These are phyloP conservation scores for Lagopus muta DNA, from an alignment of 2,113 vertebrate species.

Conservation along the genomic window DNA sequence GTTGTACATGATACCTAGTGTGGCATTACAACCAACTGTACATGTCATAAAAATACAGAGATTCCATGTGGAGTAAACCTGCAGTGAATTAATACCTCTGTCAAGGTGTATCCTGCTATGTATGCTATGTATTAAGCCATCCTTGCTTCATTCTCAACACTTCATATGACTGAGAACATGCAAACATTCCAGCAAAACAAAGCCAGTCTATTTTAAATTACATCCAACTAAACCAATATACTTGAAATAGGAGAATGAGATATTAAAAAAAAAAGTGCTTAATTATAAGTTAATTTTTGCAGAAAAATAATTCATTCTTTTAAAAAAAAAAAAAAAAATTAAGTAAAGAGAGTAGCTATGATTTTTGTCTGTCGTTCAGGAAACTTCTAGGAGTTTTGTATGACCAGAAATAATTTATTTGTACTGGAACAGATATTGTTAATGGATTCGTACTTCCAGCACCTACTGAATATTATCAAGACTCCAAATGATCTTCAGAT, in stretches of 20 bases:
- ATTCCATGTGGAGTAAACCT: not conserved
- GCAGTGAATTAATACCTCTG: conserved; percentile 22
- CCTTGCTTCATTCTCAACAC: not conserved
- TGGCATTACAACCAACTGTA: not conserved
- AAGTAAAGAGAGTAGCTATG: not conserved
- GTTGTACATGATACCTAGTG: not conserved
- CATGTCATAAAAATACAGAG: conserved; percentile 23
- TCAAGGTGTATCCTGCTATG: conserved; percentile 10
- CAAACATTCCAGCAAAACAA: not conserved
- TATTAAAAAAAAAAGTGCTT: not conserved
- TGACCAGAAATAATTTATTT: conserved; percentile 36
- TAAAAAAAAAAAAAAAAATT: conserved; percentile 7
- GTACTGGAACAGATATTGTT: not conserved
- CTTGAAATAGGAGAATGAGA: conserved; percentile 30
- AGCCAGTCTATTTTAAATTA: not conserved
- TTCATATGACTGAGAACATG: not conserved
- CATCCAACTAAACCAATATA: not conserved
- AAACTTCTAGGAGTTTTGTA: not conserved
- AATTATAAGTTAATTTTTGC: not conserved
- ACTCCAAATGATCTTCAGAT: conserved; percentile 13
- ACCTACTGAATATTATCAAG: not conserved
- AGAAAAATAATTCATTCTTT: not conserved
- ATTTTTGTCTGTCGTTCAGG: conserved; percentile 28
- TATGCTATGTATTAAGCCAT: not conserved
- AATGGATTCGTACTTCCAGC: not conserved